Base-by-base conservation (phyloP, 2,888 invertebrate genomes). In the Pterostichus madidus region DNA sequence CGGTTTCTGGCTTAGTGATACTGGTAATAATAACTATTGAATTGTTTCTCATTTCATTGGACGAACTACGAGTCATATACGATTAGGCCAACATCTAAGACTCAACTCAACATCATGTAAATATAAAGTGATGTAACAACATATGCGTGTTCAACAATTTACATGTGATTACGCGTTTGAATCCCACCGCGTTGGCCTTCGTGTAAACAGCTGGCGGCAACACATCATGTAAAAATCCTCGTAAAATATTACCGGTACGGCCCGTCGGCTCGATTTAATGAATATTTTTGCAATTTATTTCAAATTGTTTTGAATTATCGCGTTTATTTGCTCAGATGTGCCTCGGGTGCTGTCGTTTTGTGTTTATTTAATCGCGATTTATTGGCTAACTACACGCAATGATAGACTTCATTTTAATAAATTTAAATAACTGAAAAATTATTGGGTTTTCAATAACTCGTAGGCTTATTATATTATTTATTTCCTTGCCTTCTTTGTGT, bases 271-370 rank as follows among this genome's bases (percentile, higher is more conserved):
- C 8, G 11, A 11, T n/a, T 8, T 71, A 39, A 71, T 71, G 71
- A 71, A 35, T 35, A 71, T 71, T 71, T 71, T 71, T 71, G 71
- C 71, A 71, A 71, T 71, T 71, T 35, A 44, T 71, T 3, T 39
- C 71, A 39, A 68, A 39, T 71, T 71, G 71, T 71, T 15, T 39
- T 71, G 71, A 71, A 59, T 59, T 71, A 71, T 61, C 24, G 17
- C 31, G 32, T 64, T 8, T 32, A 24, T 24, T 64, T 64, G 32
- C 32, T 24, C 64, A 64, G 8, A 32, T 31, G n/a, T 32, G 44
- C 39, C 13, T 39, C 11, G 8, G 35, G 39, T 24, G 11, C 13
- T 68, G n/a, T 39, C 39, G 68, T 68, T 68, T 68, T 35, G n/a
- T 68, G 39, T 68, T 68, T 68, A 68, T 39, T 68, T 61, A 68